Conservation (phyloP, 2,888 invertebrate species). For the Lepidocyrtinus sp. region DNA sequence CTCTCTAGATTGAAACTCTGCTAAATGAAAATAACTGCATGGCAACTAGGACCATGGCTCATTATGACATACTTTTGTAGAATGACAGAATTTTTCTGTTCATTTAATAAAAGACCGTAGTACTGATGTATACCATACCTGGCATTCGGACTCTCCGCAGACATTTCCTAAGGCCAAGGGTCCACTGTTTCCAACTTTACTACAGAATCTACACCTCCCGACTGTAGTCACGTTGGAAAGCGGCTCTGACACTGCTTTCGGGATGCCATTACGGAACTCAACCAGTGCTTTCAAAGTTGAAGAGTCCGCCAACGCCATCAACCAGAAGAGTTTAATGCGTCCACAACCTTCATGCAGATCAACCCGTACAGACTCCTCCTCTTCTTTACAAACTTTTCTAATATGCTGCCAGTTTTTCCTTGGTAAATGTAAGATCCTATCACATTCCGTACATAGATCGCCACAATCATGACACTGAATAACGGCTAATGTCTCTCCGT, state of each 20-base stretch:
- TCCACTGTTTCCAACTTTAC: conserved; percentile 84
- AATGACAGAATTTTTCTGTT: too few species aligned
- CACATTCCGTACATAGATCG: conserved; percentile 95
- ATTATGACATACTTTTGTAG: too few species aligned
- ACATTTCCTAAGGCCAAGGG: conserved; percentile 92
- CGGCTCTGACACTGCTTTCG: conserved; percentile 71
- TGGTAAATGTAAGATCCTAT: conserved; percentile 94
- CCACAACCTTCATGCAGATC: conserved; percentile 97
- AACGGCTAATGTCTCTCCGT: conserved; percentile 91
- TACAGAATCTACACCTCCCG: conserved; percentile 93
- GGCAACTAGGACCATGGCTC: too few species aligned
- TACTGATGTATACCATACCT: conserved; percentile 75
- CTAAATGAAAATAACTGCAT: too few species aligned
- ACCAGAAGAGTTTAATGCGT: conserved; percentile 95
- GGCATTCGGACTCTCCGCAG: conserved; percentile 94
- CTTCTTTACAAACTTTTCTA: conserved; percentile 94
- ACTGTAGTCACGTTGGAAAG: conserved; percentile 71
- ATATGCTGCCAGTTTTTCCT: conserved; percentile 88
- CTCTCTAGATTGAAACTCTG: too few species aligned
- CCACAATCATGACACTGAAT: conserved; percentile 94
- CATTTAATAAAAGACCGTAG: conserved; percentile 22
- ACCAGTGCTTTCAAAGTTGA: conserved; percentile 91
- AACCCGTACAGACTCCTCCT: conserved; percentile 95
- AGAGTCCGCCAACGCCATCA: conserved; percentile 92
- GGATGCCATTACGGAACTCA: conserved; percentile 88